Base-by-base conservation (phyloP, 2,888 invertebrate genomes). In the Macaria liturata region DNA sequence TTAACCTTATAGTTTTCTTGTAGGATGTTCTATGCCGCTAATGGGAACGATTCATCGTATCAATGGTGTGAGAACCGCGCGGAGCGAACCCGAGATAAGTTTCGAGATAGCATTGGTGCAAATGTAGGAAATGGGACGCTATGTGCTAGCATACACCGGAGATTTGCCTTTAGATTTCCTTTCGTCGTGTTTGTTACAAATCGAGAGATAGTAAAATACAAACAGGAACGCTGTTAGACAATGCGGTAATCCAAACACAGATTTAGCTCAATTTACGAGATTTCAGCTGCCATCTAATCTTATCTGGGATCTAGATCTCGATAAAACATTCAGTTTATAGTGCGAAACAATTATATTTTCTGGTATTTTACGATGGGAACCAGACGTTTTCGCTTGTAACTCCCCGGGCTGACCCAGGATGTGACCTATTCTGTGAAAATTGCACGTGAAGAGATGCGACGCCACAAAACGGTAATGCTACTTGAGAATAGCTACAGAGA, bases 1-100 rank as follows among this genome's bases (percentile, higher is more conserved):
- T 89, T 88, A 90, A 88, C 87, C 88, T 86, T 84, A 85, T 83
- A 86, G 85, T 84, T 83, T 84, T 83, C 82, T 81, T 84, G 87
- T 85, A 79, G 77, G 79, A 82, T 81, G 83, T 82, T 81, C 82
- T 74, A 67, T 67, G 72, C 76, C 76, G 77, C 86, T 88, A 88
- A 88, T 88, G 84, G 88, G 85, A 76, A 71, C 83, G 83, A 84
- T 84, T 83, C 85, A 79, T 83, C 80, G 82, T 70, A 76, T 81
- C 80, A 84, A 80, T 78, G 81, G 82, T 81, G 84, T 79, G 81
- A 81, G 78, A 81, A 81, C 70, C 74, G 71, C 74, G 73, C 73
- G 76, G 75, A 78, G 75, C 74, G 75, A 68, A 46, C 66, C 64
- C 66, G 61, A 63, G 72, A 68, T 74, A 78, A 76, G 66, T 65